phyloP scores from a whole-genome alignment of 2,797 vertebrate genomes.

The Pantherophis alleghaniensis region DNA sequence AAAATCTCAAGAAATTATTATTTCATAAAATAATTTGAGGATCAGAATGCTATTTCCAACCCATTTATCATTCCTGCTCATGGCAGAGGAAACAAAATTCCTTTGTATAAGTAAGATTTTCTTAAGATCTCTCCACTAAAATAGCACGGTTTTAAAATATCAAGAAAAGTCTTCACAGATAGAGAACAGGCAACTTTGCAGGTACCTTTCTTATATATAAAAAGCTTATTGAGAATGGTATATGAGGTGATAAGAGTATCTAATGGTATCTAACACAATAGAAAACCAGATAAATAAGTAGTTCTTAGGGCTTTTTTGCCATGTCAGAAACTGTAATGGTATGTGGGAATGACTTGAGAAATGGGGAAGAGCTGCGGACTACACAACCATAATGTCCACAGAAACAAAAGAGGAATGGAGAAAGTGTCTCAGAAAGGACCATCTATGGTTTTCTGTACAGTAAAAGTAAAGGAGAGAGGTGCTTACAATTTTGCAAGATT shows the following conservation, averaged over 20 bases:
- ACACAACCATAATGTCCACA: not conserved
- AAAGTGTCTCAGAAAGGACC: not conserved
- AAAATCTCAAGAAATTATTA: not conserved
- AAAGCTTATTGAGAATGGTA: not conserved
- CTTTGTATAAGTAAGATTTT: not conserved
- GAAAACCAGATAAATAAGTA: not conserved
- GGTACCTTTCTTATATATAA: not conserved
- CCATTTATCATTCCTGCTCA: not conserved
- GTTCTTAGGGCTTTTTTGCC: not conserved
- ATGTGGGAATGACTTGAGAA: not conserved
- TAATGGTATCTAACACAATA: not conserved
- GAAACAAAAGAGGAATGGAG: not conserved
- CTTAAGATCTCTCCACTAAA: not conserved
- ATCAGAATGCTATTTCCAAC: not conserved
- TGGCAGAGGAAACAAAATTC: not conserved
- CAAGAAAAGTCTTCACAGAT: not conserved
- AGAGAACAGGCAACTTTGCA: not conserved
- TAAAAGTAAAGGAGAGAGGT: not conserved
- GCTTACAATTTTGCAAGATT: not conserved
- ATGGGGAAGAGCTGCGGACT: not conserved
- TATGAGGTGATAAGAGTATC: not conserved
- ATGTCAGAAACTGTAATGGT: not conserved
- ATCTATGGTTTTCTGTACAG: not conserved
- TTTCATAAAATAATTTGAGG: not conserved
- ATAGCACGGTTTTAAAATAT: not conserved